A percentile compares a stretch with the other conserved stretches of the same genome.
Conservation (phyloP, 2,113 vertebrate genomes). For the Monopterus albus region DNA sequence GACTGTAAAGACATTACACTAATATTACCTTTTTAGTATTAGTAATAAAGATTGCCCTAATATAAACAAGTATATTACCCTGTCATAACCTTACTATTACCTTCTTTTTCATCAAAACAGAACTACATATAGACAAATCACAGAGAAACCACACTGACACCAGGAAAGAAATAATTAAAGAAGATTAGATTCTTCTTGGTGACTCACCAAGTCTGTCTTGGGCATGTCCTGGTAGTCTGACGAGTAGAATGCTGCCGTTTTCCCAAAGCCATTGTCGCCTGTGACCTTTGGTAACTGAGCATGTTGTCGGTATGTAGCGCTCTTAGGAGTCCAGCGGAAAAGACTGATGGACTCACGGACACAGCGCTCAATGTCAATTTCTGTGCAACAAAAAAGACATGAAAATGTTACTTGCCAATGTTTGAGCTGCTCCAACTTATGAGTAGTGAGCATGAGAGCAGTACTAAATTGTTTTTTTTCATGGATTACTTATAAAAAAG, state of each 20-base stretch:
- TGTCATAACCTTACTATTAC: background rate
- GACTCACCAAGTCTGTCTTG: slow-evolving; percentile 89
- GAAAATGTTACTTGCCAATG: background rate
- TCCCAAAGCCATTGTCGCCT: slow-evolving; percentile 74
- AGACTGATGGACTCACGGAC: slow-evolving; percentile 97
- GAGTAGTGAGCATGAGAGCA: too few species aligned
- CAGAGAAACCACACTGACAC: too few species aligned
- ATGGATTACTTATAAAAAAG: too few species aligned
- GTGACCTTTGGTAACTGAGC: slow-evolving; percentile 86
- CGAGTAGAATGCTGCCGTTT: slow-evolving; percentile 80
- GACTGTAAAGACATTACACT: too few species aligned
- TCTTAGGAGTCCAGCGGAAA: slow-evolving; percentile 97
- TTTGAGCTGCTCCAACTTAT: background rate
- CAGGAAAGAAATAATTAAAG: background rate
- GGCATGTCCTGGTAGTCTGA: slow-evolving; percentile 89
- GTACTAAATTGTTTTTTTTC: too few species aligned
- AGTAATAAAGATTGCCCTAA: too few species aligned
- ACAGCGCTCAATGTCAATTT: slow-evolving; percentile 97
- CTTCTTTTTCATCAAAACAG: background rate
- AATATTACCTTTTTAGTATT: too few species aligned
- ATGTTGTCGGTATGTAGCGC: slow-evolving; percentile 92
- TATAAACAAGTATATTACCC: background rate
- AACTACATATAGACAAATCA: too few species aligned
- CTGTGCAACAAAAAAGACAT: slow-evolving; percentile 51
- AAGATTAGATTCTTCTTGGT: background rate